Evolutionary conservation across 1,140 invertebrate species (phyloP).

Genomic region (Drosophila simulans): DNA sequence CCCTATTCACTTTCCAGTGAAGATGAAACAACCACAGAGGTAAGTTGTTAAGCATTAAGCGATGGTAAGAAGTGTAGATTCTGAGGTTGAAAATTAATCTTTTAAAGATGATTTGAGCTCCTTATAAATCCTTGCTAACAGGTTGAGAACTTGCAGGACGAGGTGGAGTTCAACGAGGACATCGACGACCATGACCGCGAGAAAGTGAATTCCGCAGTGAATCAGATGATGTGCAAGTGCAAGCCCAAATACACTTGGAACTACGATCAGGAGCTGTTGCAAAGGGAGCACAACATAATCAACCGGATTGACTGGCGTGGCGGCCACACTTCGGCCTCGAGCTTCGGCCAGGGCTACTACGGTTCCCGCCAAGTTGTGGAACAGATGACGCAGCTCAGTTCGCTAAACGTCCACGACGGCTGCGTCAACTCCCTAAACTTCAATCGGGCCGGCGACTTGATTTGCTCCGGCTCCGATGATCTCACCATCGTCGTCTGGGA

Average conservation of each 20-base stretch:
- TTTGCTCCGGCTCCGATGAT: conserved; percentile 95
- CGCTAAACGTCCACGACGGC: conserved; percentile 92
- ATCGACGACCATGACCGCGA: conserved; percentile 28
- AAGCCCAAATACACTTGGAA: conserved; percentile 69
- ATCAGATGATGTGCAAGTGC: conserved; percentile 53
- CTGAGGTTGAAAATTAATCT: too few relatives aligned
- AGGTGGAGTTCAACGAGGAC: conserved; percentile 17
- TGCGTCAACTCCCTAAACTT: conserved; percentile 98
- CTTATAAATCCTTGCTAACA: background rate
- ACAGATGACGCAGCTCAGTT: conserved; percentile 91
- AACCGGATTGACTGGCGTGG: conserved; percentile 64
- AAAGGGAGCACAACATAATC: conserved; percentile 65
- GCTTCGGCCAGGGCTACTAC: conserved; percentile 88
- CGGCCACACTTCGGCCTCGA: conserved; percentile 49
- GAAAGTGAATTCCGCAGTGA: conserved; percentile 30
- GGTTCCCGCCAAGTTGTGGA: conserved; percentile 93
- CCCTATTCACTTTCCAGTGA: conserved; percentile 29
- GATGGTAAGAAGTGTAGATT: too few relatives aligned
- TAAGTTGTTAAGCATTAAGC: background rate
- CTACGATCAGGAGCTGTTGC: conserved; percentile 56
- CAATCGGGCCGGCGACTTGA: conserved; percentile 88
- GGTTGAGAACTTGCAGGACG: background rate
- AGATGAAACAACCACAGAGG: conserved; percentile 22
- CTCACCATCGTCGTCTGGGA: conserved; percentile 94
- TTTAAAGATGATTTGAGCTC: background rate